Percentiles rank a stretch among this genome's conserved stretches.
phyloP scores from a whole-genome alignment of 2,113 vertebrate species.

The Edolisoma coerulescens region DNA sequence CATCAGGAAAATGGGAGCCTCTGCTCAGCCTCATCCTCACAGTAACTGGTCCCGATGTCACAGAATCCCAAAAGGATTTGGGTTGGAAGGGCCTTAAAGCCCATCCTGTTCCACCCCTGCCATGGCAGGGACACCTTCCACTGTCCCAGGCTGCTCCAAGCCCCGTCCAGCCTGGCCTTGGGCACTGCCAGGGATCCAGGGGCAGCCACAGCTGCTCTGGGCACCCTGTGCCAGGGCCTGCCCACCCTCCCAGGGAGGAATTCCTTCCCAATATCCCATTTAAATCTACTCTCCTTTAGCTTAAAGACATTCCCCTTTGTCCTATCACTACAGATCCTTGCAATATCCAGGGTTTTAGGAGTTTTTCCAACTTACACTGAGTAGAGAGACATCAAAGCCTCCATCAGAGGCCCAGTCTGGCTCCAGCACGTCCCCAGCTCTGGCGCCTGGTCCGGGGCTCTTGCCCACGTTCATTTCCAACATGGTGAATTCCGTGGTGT shows the following conservation, averaged over 20 bases:
- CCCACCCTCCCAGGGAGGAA: fast-evolving
- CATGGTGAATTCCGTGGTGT: background rate
- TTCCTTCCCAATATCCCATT: background rate
- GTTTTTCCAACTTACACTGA: background rate
- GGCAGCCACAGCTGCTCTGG: background rate
- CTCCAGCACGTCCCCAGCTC: background rate
- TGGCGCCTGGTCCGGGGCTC: background rate
- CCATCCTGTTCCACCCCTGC: background rate
- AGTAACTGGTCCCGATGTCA: background rate
- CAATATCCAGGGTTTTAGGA: background rate
- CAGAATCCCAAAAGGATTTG: background rate
- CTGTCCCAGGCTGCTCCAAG: background rate
- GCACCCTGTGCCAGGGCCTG: background rate
- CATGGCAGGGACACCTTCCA: background rate
- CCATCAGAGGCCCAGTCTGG: background rate
- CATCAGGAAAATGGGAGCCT: background rate
- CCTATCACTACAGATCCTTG: background rate
- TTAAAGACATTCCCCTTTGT: too few species aligned
- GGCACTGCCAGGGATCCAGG: background rate
- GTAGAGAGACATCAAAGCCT: background rate
- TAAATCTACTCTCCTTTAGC: background rate
- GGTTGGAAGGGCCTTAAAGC: background rate
- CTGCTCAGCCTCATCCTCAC: background rate
- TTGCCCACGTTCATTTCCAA: background rate
- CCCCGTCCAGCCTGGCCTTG: background rate